phyloP scores from a whole-genome alignment of 2,888 invertebrate genomes.

The Odontocerum albicorne region DNA sequence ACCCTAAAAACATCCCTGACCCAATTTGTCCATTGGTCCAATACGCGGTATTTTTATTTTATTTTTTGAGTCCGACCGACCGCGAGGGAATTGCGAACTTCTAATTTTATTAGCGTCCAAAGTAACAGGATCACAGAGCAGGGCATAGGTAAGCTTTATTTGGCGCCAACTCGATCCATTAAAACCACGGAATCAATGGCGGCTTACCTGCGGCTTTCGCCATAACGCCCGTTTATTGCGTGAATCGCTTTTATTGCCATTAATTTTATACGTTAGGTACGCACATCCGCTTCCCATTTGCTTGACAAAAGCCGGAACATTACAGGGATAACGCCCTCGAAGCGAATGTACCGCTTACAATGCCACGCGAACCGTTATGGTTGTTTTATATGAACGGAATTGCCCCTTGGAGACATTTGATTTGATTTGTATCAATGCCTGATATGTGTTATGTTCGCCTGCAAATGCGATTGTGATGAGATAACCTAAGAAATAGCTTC shows the following conservation, averaged over 20 bases:
- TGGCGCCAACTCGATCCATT: no score
- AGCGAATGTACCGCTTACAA: background rate
- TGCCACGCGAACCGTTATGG: background rate
- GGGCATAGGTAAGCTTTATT: no score
- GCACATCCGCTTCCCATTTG: background rate
- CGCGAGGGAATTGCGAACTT: no score
- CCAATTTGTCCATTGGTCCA: no score
- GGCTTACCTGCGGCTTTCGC: constrained; percentile 2
- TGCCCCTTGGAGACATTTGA: background rate
- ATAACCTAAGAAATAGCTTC: no score
- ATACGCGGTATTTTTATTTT: no score
- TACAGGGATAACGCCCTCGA: background rate
- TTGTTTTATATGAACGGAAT: background rate
- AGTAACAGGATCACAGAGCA: no score
- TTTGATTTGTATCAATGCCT: background rate
- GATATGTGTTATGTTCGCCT: no score
- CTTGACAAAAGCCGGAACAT: background rate
- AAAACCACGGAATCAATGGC: background rate
- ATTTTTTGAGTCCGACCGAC: no score
- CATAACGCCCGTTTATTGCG: constrained; percentile 6
- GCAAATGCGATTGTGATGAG: no score
- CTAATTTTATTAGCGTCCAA: no score
- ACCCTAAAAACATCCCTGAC: no score
- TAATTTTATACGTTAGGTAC: constrained; percentile 12
- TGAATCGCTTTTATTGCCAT: constrained; percentile 9